Percentiles rank a stretch among this genome's conserved stretches.
Evolutionary conservation across 2,888 invertebrate genomes (phyloP).

Genomic region (Lochmaea crataegi): DNA sequence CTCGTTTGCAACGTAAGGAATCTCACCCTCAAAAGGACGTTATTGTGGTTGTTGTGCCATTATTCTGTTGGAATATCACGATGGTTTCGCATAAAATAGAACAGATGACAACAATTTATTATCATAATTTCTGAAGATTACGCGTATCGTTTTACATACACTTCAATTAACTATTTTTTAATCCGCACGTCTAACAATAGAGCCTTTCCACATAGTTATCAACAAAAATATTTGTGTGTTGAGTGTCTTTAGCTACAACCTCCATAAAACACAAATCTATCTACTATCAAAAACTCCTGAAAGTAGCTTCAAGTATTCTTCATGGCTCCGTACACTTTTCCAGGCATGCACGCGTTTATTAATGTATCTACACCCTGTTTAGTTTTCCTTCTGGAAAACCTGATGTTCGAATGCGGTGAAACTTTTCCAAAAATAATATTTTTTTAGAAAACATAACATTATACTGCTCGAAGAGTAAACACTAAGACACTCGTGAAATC

Average conservation of each 20-base stretch:
- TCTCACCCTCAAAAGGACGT: conserved; percentile 27
- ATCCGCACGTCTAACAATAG: too few species aligned
- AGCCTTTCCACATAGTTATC: too few species aligned
- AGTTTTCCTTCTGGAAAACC: too few species aligned
- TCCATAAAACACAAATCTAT: too few species aligned
- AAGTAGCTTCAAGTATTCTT: too few species aligned
- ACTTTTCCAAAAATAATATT: conserved; percentile 18
- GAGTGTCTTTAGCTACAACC: too few species aligned
- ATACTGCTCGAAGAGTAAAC: conserved; percentile 4
- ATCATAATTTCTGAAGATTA: neutral
- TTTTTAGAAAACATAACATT: conserved; percentile 1
- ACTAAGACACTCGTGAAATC: neutral
- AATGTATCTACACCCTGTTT: neutral
- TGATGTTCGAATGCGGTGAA: too few species aligned
- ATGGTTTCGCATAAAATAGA: conserved; percentile 2
- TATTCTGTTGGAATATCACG: conserved; percentile 27
- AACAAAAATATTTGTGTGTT: too few species aligned
- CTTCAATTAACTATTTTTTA: too few species aligned
- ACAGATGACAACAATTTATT: conserved; percentile 5
- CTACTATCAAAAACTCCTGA: too few species aligned
- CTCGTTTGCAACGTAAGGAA: conserved; percentile 33
- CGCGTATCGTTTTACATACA: neutral
- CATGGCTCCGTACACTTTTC: too few species aligned
- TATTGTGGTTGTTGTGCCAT: conserved; percentile 31
- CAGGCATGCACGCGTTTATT: neutral